These are phyloP conservation scores for Cassiopea andromeda DNA, from an alignment of 30 jellyfish, hydroid and myxozoan species.

Conservation along the genomic window DNA sequence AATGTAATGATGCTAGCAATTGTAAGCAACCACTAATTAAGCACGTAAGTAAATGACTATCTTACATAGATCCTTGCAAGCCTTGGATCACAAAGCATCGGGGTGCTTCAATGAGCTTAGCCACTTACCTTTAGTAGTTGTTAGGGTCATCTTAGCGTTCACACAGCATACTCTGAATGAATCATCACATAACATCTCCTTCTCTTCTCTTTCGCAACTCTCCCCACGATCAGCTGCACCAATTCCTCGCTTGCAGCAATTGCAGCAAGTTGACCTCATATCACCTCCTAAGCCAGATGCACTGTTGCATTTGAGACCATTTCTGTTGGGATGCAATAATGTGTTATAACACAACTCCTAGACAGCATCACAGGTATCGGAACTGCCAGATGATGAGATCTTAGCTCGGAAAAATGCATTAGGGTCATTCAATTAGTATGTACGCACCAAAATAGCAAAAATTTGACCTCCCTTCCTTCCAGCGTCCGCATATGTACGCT, in stretches of 20 bases:
- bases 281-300: constrained; percentile 40
- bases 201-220: background rate
- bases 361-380: no score
- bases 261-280: constrained; percentile 37
- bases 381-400: no score
- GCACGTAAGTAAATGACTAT: no score
- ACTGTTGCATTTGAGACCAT: constrained; percentile 17
- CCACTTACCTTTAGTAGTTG: background rate
- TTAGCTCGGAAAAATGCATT: no score
- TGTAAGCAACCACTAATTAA: no score
- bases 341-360: background rate
- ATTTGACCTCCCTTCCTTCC: no score
- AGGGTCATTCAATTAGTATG: no score
- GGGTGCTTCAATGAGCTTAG: background rate
- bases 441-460: no score
- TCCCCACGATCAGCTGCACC: constrained; percentile 17
- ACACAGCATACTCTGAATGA: constrained; percentile 21
- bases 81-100: no score
- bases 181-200: constrained; percentile 16
- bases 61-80: no score
- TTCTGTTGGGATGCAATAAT: background rate
- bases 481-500: no score
- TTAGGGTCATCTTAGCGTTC: background rate
- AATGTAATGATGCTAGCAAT: no score
- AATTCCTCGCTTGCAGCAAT: constrained; percentile 50